Evolutionary conservation across 35 echinoderm and acorn worm genomes (phyloP).

Genomic region (Apostichopus californicus): DNA sequence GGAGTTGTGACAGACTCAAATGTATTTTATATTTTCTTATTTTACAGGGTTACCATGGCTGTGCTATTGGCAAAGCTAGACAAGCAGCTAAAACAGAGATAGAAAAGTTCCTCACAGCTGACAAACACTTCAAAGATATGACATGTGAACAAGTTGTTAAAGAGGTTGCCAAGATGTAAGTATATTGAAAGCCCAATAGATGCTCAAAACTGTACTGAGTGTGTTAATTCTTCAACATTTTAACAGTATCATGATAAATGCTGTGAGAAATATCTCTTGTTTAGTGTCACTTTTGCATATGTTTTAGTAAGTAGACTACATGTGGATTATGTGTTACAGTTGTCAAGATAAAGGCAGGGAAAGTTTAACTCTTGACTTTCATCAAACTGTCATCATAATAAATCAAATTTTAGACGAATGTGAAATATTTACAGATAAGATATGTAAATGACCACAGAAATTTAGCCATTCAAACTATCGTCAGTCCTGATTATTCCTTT

Average conservation of each 20-base stretch:
- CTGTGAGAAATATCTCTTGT: background rate
- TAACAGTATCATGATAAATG: background rate
- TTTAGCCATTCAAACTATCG: too few species aligned
- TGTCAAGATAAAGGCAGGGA: too few species aligned
- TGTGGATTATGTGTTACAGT: too few species aligned
- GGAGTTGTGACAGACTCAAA: too few species aligned
- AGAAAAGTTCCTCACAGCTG: conserved; percentile 80
- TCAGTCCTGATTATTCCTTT: too few species aligned
- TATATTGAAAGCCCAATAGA: background rate
- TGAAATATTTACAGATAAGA: background rate
- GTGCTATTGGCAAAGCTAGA: conserved; percentile 97
- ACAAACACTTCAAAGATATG: conserved; percentile 87
- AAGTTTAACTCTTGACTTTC: too few species aligned
- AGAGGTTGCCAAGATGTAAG: conserved; percentile 98
- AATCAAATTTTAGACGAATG: background rate
- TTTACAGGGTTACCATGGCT: conserved; percentile 90
- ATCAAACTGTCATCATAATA: background rate
- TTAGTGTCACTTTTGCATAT: background rate
- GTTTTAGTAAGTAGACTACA: background rate
- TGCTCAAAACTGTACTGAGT: too few species aligned
- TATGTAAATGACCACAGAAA: background rate
- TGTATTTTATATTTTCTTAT: background rate
- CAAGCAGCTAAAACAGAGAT: conserved; percentile 99
- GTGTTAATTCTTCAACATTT: background rate
- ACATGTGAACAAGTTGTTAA: conserved; percentile 84